phyloP scores from a whole-genome alignment of 2,888 invertebrate genomes.

The Cataglyphis cursor region DNA sequence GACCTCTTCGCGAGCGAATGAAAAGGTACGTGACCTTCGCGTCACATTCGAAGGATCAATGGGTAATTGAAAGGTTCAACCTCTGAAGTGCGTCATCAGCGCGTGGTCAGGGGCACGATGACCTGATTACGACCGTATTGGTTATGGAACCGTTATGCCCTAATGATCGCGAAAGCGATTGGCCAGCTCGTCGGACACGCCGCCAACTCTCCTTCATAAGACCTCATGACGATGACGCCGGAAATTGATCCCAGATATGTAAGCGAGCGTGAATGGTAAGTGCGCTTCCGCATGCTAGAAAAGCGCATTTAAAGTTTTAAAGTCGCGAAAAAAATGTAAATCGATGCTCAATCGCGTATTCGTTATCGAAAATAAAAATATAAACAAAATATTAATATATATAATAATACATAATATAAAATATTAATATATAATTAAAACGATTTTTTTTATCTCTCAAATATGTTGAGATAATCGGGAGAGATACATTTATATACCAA shows the following conservation, averaged over 20 bases:
- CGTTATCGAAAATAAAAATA: not conserved
- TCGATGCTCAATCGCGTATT: not conserved
- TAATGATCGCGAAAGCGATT: conserved; percentile 43
- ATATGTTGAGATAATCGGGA: not conserved
- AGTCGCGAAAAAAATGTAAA: not conserved
- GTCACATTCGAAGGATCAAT: conserved; percentile 73
- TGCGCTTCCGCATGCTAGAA: conserved; percentile 12
- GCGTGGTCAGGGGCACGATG: conserved; percentile 75
- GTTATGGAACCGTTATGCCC: conserved; percentile 57
- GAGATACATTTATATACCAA: not conserved
- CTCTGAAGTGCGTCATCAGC: conserved; percentile 78
- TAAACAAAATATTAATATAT: not conserved
- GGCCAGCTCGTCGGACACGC: conserved; percentile 49
- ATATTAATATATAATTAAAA: not conserved
- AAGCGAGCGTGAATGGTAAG: conserved; percentile 21
- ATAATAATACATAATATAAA: not conserved
- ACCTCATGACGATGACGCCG: conserved; percentile 16
- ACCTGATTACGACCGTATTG: conserved; percentile 66
- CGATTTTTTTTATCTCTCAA: not conserved
- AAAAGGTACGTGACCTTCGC: conserved; percentile 47
- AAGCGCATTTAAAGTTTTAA: not conserved
- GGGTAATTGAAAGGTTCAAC: conserved; percentile 77
- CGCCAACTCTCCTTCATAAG: conserved; percentile 21
- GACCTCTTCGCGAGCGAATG: conserved; percentile 8
- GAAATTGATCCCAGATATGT: conserved; percentile 51